Base-by-base conservation (phyloP, 2,113 vertebrate species). In the Perccottus glenii region DNA sequence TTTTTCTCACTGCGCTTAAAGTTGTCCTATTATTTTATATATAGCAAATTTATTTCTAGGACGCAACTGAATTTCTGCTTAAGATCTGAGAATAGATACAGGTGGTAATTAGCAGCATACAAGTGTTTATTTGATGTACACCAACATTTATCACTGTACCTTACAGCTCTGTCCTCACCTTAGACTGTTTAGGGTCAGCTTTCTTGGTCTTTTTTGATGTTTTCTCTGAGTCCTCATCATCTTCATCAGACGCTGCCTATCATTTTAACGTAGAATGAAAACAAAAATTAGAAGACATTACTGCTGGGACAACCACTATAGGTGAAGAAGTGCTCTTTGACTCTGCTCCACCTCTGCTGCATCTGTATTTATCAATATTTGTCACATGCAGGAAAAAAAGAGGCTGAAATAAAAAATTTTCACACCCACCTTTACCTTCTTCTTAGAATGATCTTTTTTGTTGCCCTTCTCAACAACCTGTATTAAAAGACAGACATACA, bases 401-500 rank as follows among this genome's bases (percentile, higher is more conserved):
- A 48, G 55, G 27, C 11, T 9, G 27, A 33, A 69, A 43, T 5
- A 33, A 61, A 55, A 11, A 1, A 47, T 55, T 67, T 6, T 38
- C 33, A 57, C 43, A 87, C 83, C 67, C 73, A 91, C 89, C 83
- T 84, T 86, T 4, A 43, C 65, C 43, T 85, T 87, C 73, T 72
- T 84, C 63, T 88, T 88, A 53, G 85, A 6, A 56, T 89, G 84
- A 49, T 85, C 80, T 70, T 85, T 89, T 84, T 86, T 89, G 74
- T 88, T 90, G 77, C 66, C 80, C 56, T 72, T 83, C n/a, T 80
- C 77, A 66, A 91, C 80, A 48, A 92, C 93, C 77, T 93, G 89
- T 62, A 82, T 91, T 48, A 93, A 77, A n/a, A 62, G 88, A 93
- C 46, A 90, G 27, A 85, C 69, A 82, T 6, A 65, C 57, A 88